Conservation (phyloP, 2,113 vertebrate genomes). For the Tenebrosternarchus preto region DNA sequence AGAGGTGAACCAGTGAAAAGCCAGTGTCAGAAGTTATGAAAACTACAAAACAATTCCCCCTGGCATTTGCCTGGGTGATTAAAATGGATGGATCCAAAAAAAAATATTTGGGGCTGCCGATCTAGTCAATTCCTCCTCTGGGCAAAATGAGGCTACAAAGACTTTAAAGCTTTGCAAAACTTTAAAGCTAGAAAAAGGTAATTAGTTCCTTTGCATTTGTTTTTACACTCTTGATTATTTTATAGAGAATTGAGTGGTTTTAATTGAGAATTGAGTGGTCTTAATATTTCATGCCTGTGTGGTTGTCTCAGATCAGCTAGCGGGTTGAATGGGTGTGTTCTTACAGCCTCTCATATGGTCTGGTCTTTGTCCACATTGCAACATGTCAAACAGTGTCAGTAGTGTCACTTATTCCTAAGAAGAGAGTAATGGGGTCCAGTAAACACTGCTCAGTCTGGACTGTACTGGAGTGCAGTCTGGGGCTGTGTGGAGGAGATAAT, state of each 20-base stretch:
- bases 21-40: constrained; percentile 58
- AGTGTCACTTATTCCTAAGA: constrained; percentile 8
- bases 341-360: neutral
- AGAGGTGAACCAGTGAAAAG: constrained; percentile 50
- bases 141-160: constrained; percentile 63
- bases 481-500: too few species aligned
- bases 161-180: constrained; percentile 62
- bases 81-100: constrained; percentile 61
- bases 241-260: constrained; percentile 39
- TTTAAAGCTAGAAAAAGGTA: constrained; percentile 58
- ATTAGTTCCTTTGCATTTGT: constrained; percentile 57
- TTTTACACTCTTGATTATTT: constrained; percentile 45
- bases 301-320: constrained; percentile 3
- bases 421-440: neutral
- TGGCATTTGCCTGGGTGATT: constrained; percentile 56
- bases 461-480: neutral
- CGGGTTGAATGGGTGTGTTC: constrained; percentile 16
- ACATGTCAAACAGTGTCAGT: neutral
- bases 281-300: constrained; percentile 29
- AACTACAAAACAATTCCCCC: constrained; percentile 60
- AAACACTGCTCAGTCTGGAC: neutral
- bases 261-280: too few species aligned
- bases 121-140: constrained; percentile 60
- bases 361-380: constrained; percentile 13
- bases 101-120: constrained; percentile 53